Conservation (phyloP, 2,797 vertebrate species). For the Acanthopagrus latus region DNA sequence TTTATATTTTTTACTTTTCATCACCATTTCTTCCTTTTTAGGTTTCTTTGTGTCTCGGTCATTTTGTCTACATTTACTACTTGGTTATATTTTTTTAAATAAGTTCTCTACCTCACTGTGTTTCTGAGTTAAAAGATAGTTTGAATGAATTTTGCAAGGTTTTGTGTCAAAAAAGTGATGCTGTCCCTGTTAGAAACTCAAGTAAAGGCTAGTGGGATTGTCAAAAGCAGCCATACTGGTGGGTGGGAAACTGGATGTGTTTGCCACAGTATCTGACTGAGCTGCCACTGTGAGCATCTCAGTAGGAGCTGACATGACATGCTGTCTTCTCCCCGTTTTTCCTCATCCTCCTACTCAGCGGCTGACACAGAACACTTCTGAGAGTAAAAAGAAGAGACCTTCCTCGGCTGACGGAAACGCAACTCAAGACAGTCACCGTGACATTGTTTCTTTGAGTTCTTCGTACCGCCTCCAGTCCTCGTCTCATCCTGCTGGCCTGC, state of each 20-base stretch:
- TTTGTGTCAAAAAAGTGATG: background rate
- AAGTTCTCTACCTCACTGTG: too few species aligned
- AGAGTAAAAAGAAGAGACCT: slow-evolving; percentile 86
- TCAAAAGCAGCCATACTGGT: slow-evolving; percentile 58
- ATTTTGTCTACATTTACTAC: too few species aligned
- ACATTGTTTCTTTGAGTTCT: slow-evolving; percentile 86
- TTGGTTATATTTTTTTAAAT: too few species aligned
- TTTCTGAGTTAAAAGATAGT: too few species aligned
- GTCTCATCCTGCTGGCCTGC: slow-evolving; percentile 81
- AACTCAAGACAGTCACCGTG: slow-evolving; percentile 84
- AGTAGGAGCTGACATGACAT: slow-evolving; percentile 71
- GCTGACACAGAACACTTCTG: slow-evolving; percentile 87
- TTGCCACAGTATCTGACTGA: slow-evolving; percentile 62
- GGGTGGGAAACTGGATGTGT: slow-evolving; percentile 65
- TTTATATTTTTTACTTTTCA: too few species aligned
- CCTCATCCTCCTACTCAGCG: slow-evolving; percentile 83
- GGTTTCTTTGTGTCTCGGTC: too few species aligned
- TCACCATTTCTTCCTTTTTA: too few species aligned
- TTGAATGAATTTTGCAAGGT: background rate
- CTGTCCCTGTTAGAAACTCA: slow-evolving; percentile 4
- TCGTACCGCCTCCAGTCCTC: slow-evolving; percentile 88
- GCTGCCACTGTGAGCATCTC: slow-evolving; percentile 69
- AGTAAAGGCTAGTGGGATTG: slow-evolving; percentile 54
- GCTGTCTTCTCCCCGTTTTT: slow-evolving; percentile 70
- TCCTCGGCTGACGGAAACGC: slow-evolving; percentile 78